Base-by-base conservation (phyloP, 2,113 vertebrate species). In the Origma solitaria region DNA sequence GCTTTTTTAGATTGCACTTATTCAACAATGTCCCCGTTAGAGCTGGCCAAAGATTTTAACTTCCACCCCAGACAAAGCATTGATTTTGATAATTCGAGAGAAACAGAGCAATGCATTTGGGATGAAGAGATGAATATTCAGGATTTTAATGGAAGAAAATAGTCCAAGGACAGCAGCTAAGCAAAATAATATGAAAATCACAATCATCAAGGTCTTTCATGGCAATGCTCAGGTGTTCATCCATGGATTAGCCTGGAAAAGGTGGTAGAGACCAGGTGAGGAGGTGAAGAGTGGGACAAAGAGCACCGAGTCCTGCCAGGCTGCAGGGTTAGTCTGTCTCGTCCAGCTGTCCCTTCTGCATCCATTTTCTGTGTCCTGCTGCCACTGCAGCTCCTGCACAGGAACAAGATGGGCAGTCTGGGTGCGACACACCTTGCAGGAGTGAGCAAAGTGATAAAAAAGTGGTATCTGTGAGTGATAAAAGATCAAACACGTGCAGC, bases 401-500 rank as follows among this genome's bases (percentile, higher is more conserved):
- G 23, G 44, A 38, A 11, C 25, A 14, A 44, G 56, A 62, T 0
- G 4, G 58, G 6, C 33, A 62, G 60, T 42, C 30, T 60, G 92
- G 42, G 21, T 28, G 14, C 51, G 61, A 5, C 40, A 9, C 37
- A 44, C 2, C 1, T 9, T n/a, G 44, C 35, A 40, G 19, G 30
- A 86, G 40, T 8, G 17, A 83, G 38, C 1, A 1, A 62, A 19
- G 9, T n/a, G n/a, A n/a, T n/a, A n/a, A n/a, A n/a, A n/a, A n/a
- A n/a, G n/a, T n/a, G n/a, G n/a, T n/a, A n/a, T n/a, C 27, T 37
- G 35, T 7, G 66, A 50, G 42, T 0, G 23, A 40, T 27, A 11
- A 45, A 61, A 86, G 12, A 45, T 50, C 37, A 49, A 60, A 73
- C 14, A 4, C 0, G 0, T 1, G 4, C 25, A 30, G 68, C 54